A percentile compares a stretch with the other conserved stretches of the same genome.
phyloP scores from a whole-genome alignment of 2,113 vertebrate species.

The Pedetes capensis region DNA sequence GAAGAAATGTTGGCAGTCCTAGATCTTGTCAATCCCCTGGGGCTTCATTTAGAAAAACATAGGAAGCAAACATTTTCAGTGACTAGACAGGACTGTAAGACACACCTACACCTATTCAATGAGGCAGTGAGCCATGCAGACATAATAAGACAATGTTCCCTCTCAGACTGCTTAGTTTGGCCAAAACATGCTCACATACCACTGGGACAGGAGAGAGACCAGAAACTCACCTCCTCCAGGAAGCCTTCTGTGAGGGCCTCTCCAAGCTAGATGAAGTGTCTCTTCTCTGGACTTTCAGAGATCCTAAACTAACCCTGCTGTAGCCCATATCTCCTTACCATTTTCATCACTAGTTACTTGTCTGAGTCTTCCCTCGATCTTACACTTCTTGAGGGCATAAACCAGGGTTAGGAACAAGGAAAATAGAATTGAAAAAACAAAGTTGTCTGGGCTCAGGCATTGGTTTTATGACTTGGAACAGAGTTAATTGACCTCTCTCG shows the following conservation, averaged over 20 bases:
- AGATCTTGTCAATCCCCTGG: constrained; percentile 53
- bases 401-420: background rate
- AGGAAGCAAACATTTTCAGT: background rate
- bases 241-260: background rate
- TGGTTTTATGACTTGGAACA: background rate
- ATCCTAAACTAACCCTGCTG: background rate
- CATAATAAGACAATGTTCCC: background rate
- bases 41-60: background rate
- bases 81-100: background rate
- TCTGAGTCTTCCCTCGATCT: background rate
- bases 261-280: background rate
- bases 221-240: background rate
- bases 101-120: background rate
- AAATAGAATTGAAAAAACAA: background rate
- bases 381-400: background rate
- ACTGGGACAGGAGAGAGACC: background rate
- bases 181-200: background rate
- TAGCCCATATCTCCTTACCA: background rate
- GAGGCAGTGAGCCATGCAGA: accelerated
- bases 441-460: background rate
- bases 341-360: background rate
- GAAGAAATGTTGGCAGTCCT: constrained; percentile 44
- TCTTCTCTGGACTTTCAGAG: background rate
- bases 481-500: background rate
- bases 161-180: background rate